A percentile compares a stretch with the other conserved stretches of the same genome.
Evolutionary conservation across 2,888 invertebrate genomes (phyloP).

Genomic region (Oxytorus armatus): DNA sequence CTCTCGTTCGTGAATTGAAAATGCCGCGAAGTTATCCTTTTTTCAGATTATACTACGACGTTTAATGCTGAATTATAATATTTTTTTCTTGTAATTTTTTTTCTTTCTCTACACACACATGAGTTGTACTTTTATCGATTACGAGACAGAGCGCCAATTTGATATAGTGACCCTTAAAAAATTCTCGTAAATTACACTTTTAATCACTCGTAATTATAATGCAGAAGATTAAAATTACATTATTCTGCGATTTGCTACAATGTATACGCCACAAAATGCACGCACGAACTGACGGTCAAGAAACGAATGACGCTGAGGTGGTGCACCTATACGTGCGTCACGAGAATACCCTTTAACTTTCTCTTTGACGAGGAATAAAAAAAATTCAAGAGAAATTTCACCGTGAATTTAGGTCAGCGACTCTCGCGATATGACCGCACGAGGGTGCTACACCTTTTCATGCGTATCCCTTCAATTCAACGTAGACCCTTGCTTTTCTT

Average conservation of each 20-base stretch:
- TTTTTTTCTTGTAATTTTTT: no score
- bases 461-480: conserved; percentile 33
- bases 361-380: conserved; percentile 65
- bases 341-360: conserved; percentile 50
- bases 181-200: background rate
- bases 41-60: no score
- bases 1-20: no score
- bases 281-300: conserved; percentile 30
- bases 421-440: conserved; percentile 18
- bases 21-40: no score
- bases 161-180: no score
- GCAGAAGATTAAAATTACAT: background rate
- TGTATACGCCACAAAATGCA: conserved; percentile 12
- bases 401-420: conserved; percentile 70
- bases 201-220: background rate
- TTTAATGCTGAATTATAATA: no score
- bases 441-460: conserved; percentile 46
- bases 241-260: conserved; percentile 1
- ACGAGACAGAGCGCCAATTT: no score
- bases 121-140: no score
- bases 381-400: conserved; percentile 69
- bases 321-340: conserved; percentile 5
- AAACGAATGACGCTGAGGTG: conserved; percentile 38
- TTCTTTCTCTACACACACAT: no score
- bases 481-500: conserved; percentile 26